These are phyloP conservation scores for Parnassius glacialis DNA, from an alignment of 2,888 invertebrate genomes.

Conservation along the genomic window DNA sequence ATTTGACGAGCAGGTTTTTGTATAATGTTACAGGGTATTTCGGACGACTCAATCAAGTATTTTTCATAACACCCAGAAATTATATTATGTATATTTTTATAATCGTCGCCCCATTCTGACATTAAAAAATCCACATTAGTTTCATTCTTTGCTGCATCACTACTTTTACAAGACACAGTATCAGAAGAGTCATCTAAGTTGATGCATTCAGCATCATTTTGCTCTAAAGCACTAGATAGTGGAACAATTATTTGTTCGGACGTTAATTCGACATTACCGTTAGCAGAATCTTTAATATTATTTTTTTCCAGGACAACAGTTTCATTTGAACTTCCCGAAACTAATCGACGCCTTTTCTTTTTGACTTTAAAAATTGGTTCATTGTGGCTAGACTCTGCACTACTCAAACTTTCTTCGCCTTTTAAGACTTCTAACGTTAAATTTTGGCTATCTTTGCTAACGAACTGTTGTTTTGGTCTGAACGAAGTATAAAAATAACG, in stretches of 20 bases:
- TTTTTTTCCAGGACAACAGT: slow-evolving; percentile 38
- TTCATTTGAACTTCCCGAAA: slow-evolving; percentile 46
- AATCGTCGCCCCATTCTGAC: slow-evolving; percentile 34
- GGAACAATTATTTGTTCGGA: neutral
- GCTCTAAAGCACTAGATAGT: slow-evolving; percentile 14
- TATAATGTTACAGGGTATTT: slow-evolving; percentile 17
- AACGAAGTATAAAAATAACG: slow-evolving; percentile 48
- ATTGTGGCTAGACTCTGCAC: slow-evolving; percentile 38
- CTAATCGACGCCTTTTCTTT: slow-evolving; percentile 39
- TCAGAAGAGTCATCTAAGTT: slow-evolving; percentile 58
- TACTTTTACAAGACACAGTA: slow-evolving; percentile 38
- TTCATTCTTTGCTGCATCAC: slow-evolving; percentile 25
- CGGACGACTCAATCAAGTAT: slow-evolving; percentile 38
- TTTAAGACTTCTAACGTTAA: neutral
- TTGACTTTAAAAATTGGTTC: slow-evolving; percentile 33
- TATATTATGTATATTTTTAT: slow-evolving; percentile 50
- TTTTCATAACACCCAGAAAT: slow-evolving; percentile 50
- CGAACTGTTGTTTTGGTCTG: slow-evolving; percentile 29
- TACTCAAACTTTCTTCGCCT: slow-evolving; percentile 6
- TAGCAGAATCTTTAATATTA: slow-evolving; percentile 27
- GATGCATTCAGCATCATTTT: slow-evolving; percentile 46
- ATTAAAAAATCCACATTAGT: slow-evolving; percentile 23
- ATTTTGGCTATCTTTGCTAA: neutral
- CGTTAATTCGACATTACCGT: slow-evolving; percentile 19
- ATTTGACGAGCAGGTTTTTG: slow-evolving; percentile 35